A percentile compares a stretch with the other conserved stretches of the same genome.
These are phyloP conservation scores for Eueides isabella DNA, from an alignment of 1,140 invertebrate species.

Conservation along the genomic window DNA sequence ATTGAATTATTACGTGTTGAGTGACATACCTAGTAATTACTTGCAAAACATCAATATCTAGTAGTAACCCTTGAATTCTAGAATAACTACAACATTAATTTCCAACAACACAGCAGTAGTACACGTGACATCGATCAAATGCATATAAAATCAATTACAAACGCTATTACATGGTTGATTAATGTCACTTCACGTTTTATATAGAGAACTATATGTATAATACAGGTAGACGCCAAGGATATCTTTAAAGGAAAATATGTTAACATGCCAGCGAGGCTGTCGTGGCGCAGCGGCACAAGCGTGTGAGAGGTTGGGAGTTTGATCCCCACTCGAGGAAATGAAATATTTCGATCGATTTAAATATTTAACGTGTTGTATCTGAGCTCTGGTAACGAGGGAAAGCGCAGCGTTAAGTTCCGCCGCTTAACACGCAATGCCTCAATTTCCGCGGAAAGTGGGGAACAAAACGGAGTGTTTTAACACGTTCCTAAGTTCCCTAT, in stretches of 20 bases:
- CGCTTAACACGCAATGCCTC: background rate
- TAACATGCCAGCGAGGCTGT: background rate
- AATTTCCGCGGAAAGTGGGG: too few species aligned
- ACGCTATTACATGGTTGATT: conserved; percentile 3
- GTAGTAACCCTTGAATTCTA: background rate
- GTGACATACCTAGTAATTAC: too few species aligned
- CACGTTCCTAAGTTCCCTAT: too few species aligned
- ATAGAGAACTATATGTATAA: background rate
- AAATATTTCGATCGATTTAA: background rate
- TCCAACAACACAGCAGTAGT: background rate
- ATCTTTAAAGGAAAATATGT: background rate
- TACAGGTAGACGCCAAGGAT: background rate
- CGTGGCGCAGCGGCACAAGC: too few species aligned
- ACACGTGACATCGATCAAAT: conserved; percentile 3
- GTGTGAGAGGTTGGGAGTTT: background rate
- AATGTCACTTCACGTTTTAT: conserved; percentile 10
- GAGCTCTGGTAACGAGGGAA: background rate
- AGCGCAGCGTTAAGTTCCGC: background rate
- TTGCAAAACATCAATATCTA: too few species aligned
- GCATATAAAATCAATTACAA: background rate
- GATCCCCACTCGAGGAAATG: background rate
- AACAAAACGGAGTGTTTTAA: too few species aligned
- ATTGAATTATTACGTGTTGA: too few species aligned
- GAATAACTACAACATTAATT: conserved; percentile 1
- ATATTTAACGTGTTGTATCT: too few species aligned